Percentiles rank a stretch among this genome's conserved stretches.
These are phyloP conservation scores for Lepidostoma basale DNA, from an alignment of 1,140 invertebrate genomes.

Conservation along the genomic window DNA sequence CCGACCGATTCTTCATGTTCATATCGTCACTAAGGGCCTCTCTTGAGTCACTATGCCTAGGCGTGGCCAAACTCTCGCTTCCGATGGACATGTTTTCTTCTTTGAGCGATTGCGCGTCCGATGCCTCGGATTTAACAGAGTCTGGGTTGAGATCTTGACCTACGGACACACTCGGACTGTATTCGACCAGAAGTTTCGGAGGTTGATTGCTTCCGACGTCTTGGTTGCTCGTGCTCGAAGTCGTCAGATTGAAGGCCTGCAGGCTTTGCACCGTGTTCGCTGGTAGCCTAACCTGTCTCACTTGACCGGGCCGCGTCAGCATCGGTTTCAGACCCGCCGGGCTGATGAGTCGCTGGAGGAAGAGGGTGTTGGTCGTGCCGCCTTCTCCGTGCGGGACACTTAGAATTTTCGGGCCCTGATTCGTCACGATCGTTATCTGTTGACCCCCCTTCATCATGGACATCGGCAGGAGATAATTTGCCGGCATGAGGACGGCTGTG, in stretches of 20 bases:
- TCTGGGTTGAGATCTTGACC: constrained; percentile 35
- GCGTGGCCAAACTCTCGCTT: constrained; percentile 27
- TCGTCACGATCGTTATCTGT: constrained; percentile 73
- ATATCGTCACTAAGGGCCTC: constrained; percentile 32
- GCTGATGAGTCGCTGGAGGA: constrained; percentile 55
- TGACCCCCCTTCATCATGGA: constrained; percentile 73
- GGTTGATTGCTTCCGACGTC: constrained; percentile 45
- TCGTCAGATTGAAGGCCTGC: constrained; percentile 56
- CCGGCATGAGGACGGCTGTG: constrained; percentile 69
- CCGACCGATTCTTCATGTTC: constrained; percentile 18
- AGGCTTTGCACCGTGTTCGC: constrained; percentile 58
- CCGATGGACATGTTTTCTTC: constrained; percentile 38
- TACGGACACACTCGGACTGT: constrained; percentile 27
- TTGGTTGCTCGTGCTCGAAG: constrained; percentile 49
- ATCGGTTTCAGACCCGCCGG: constrained; percentile 59
- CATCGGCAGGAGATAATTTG: constrained; percentile 72
- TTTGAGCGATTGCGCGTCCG: constrained; percentile 37
- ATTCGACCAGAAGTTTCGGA: constrained; percentile 40
- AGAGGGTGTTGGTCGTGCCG: constrained; percentile 62
- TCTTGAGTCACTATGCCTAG: constrained; percentile 25
- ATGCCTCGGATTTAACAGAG: constrained; percentile 38
- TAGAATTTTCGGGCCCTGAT: constrained; percentile 68
- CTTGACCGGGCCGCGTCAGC: constrained; percentile 53
- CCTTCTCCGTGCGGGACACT: constrained; percentile 58
- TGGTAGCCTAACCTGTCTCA: constrained; percentile 57